Evolutionary conservation across 2,113 vertebrate species (phyloP), one percentile per base, ranked within the genome.

Genomic region (Myotis yumanensis): DNA sequence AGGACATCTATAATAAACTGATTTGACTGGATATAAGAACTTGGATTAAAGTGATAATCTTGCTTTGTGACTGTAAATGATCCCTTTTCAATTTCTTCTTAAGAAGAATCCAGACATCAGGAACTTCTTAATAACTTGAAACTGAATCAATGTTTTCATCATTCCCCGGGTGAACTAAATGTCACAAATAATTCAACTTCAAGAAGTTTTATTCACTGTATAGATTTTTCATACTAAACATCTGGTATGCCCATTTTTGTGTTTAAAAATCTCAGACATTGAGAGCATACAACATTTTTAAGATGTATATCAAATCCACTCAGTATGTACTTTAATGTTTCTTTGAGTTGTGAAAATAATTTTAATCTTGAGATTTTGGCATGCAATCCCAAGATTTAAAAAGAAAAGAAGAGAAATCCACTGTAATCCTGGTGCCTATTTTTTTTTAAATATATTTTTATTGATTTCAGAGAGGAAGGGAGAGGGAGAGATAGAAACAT

Each of bases 321-420:
- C 57, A 37, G 37, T n/a, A 35, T 4, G 18, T 7, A 89, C 15
- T 86, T 97, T 66, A 90, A 43, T 81, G 37, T 32, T 98, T 97
- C 95, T 97, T 97, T 96, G 97, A 98, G 97, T 96, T 98, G 96
- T 98, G 88, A 98, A 98, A 98, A 98, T 96, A 97, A 98, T 94
- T 96, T 95, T 77, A 95, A 83, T 43, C 86, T 97, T 97, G 96
- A 97, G 97, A 97, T 95, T 83, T 81, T 97, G 93, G 93, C 95
- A 98, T 92, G 84, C 2, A 97, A 96, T 97, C 91, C 95, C 94
- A 93, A 97, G 81, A 97, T 95, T 80, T 4, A n/a, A 66, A 79
- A 96, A 35, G 30, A 7, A 79, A 23, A 54, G 9, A 79, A 80
- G 93, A 95, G 77, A 97, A 97, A 96, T 96, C 84, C 35, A 96